Evolutionary conservation across 2,797 vertebrate genomes (phyloP), one percentile per base, ranked within the genome.

Genomic region (Pangasius krempfi): DNA sequence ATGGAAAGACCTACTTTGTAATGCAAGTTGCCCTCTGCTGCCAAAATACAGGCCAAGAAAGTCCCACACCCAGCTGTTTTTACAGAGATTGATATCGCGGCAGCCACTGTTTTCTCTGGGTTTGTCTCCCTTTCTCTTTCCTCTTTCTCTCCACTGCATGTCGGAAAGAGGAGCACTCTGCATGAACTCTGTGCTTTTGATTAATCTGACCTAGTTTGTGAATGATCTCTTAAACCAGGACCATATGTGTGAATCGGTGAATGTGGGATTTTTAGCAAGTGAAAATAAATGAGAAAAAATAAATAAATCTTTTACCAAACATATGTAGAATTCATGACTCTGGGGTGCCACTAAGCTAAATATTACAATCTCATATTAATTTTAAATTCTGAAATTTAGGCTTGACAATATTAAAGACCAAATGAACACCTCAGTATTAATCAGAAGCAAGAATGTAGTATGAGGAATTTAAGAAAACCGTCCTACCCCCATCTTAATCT

Each of bases 141-240:
- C 86, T 91, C 78, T 79, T 90, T 70, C 89, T 90, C 82, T n/a
- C 47, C 75, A 13, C 9, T 14, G 44, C 73, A 76, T 44, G 14
- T 30, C 80, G 47, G 73, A 87, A 68, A 87, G 86, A 70, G 78
- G 87, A 85, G 78, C 52, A 73, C 82, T 91, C 81, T 87, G 91
- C 91, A 89, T 95, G 95, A 96, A 96, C 96, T 83, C 91, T 95
- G 94, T 90, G 82, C 91, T 93, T 94, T 94, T 94, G 94, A 95
- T 95, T 94, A 94, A 95, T 95, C 94, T 93, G 92, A 91, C 91
- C 93, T 92, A 94, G 93, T 93, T 94, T 94, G 94, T 95, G 94
- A 95, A 95, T 94, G 94, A 96, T 95, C 95, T 94, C 92, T 94
- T 95, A 90, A 90, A 88, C 62, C 20, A 50, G 70, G 78, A 40